phyloP scores from a whole-genome alignment of 2,797 vertebrate genomes.

The Danio aesculapii region DNA sequence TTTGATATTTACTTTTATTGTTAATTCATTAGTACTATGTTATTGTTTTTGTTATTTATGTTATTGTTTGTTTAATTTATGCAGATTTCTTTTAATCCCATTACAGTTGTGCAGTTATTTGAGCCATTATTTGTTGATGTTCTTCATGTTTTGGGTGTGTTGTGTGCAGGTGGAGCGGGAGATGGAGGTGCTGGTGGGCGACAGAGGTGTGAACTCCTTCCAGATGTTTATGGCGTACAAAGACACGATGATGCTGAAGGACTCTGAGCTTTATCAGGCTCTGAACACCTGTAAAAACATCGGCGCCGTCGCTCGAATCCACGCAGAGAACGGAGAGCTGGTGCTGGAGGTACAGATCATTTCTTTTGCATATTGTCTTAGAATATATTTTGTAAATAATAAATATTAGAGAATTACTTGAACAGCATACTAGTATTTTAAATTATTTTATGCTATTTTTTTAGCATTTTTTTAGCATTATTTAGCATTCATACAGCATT shows the following conservation, averaged over 20 bases:
- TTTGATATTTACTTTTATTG: no score
- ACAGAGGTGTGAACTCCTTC: conserved; percentile 95
- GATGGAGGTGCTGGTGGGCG: conserved; percentile 93
- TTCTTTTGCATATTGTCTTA: no score
- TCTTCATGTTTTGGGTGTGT: background rate
- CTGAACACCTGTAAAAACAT: conserved; percentile 91
- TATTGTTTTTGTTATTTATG: background rate
- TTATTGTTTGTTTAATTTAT: background rate
- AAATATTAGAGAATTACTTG: no score
- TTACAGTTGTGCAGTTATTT: background rate
- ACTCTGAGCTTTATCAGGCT: conserved; percentile 93
- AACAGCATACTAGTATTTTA: no score
- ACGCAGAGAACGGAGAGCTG: conserved; percentile 95
- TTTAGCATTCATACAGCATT: no score
- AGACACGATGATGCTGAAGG: conserved; percentile 93
- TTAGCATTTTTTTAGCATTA: no score
- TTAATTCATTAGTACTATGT: no score
- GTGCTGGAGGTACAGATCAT: conserved; percentile 84
- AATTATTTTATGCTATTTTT: no score
- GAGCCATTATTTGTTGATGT: background rate
- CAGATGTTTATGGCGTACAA: conserved; percentile 99
- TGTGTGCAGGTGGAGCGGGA: conserved; percentile 85
- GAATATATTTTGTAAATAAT: no score
- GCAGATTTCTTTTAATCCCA: background rate
- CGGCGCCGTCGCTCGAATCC: conserved; percentile 90